A percentile compares a stretch with the other conserved stretches of the same genome.
Evolutionary conservation across 1,140 invertebrate genomes (phyloP).

Genomic region (Geopemphigus sp.): DNA sequence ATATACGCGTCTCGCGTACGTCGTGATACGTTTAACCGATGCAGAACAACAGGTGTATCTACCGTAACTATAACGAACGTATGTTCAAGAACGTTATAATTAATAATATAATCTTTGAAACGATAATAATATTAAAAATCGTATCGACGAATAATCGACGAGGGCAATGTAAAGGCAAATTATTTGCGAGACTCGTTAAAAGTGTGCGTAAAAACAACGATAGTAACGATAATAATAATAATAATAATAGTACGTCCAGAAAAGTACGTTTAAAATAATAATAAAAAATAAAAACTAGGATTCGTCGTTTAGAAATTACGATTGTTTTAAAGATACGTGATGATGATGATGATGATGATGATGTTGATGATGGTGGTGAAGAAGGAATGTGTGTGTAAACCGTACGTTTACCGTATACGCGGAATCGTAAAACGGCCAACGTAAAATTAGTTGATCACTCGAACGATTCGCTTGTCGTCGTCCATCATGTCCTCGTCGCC

Average conservation of each 20-base stretch:
- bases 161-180: background rate
- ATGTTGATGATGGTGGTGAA: background rate
- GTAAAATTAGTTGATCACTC: slow-evolving; percentile 28
- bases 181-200: background rate
- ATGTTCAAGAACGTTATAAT: background rate
- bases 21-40: too few relatives aligned
- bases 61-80: background rate
- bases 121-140: background rate
- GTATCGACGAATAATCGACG: background rate
- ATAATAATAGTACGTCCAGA: background rate
- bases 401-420: too few relatives aligned
- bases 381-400: background rate
- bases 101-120: background rate
- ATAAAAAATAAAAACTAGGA: background rate
- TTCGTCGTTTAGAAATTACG: too few relatives aligned
- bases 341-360: too few relatives aligned
- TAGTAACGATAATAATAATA: slow-evolving; percentile 1
- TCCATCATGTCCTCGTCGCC: slow-evolving; percentile 69
- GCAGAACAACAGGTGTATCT: background rate
- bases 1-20: too few relatives aligned
- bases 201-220: background rate
- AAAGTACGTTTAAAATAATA: background rate
- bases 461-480: slow-evolving; percentile 65
- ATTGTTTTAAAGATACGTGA: background rate
- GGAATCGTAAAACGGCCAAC: background rate